Evolutionary conservation across 2,113 vertebrate species (phyloP).

Genomic region (Galemys pyrenaicus): DNA sequence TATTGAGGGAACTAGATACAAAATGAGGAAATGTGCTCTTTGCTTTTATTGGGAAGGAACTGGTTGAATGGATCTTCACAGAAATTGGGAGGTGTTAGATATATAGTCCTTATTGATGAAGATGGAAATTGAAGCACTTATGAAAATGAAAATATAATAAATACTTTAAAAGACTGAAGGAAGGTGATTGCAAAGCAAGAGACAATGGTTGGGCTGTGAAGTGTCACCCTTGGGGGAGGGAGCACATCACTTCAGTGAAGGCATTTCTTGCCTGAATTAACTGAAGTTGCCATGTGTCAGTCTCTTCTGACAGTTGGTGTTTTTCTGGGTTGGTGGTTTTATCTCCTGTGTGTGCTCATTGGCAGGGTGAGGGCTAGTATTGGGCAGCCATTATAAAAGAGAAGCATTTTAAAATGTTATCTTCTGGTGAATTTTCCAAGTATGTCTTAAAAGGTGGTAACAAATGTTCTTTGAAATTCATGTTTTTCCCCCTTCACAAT

Average conservation of each 20-base stretch:
- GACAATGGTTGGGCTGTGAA: constrained; percentile 7
- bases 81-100: neutral
- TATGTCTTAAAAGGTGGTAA: constrained; percentile 53
- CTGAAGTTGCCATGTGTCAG: constrained; percentile 19
- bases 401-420: constrained; percentile 69
- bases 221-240: neutral
- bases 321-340: constrained; percentile 75
- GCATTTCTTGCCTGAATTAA: constrained; percentile 26
- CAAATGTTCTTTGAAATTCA: constrained; percentile 51
- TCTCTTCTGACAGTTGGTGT: constrained; percentile 72
- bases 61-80: neutral
- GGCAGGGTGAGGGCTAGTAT: constrained; percentile 52
- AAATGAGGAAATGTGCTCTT: neutral
- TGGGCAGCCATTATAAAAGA: constrained; percentile 33
- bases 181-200: neutral
- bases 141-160: constrained; percentile 37
- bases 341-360: constrained; percentile 40
- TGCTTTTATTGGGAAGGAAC: neutral
- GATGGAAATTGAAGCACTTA: constrained; percentile 5
- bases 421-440: constrained; percentile 52
- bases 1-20: neutral
- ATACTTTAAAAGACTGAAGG: neutral
- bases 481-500: neutral
- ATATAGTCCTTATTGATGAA: neutral
- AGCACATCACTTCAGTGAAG: neutral